A percentile compares a stretch with the other conserved stretches of the same genome.
Evolutionary conservation across 2,888 invertebrate genomes (phyloP).

Genomic region (Rhagophthalmus giganteus): DNA sequence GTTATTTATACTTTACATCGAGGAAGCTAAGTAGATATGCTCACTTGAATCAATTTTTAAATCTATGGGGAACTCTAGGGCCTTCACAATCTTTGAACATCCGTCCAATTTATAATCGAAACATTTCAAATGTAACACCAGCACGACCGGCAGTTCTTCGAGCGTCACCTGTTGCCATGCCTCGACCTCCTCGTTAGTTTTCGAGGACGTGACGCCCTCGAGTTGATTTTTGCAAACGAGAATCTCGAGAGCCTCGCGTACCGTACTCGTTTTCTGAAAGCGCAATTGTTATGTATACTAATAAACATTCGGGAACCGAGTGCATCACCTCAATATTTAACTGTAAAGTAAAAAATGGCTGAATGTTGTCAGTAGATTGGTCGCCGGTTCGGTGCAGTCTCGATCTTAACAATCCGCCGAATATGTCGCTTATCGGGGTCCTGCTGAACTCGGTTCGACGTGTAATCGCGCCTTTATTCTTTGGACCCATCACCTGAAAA

Average conservation of each 20-base stretch:
- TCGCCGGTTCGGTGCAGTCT: conserved; percentile 75
- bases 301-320: too few species aligned
- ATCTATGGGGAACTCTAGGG: conserved; percentile 86
- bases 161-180: conserved; percentile 89
- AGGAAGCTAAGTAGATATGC: too few species aligned
- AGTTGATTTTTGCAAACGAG: conserved; percentile 83
- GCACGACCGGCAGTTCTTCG: conserved; percentile 85
- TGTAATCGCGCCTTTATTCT: conserved; percentile 86
- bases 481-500: conserved; percentile 77
- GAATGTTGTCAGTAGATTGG: conserved; percentile 85
- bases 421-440: conserved; percentile 90
- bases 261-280: conserved; percentile 77
- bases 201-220: conserved; percentile 82
- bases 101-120: conserved; percentile 87
- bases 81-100: conserved; percentile 89
- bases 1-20: too few species aligned
- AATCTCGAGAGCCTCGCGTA: conserved; percentile 85
- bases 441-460: conserved; percentile 78
- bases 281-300: too few species aligned
- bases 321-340: conserved; percentile 91
- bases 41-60: conserved; percentile 86
- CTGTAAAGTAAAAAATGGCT: conserved; percentile 94
- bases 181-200: conserved; percentile 79
- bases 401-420: conserved; percentile 88
- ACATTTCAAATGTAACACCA: conserved; percentile 91